phyloP scores from a whole-genome alignment of 2,797 vertebrate genomes.

The Manis crassicaudata region DNA sequence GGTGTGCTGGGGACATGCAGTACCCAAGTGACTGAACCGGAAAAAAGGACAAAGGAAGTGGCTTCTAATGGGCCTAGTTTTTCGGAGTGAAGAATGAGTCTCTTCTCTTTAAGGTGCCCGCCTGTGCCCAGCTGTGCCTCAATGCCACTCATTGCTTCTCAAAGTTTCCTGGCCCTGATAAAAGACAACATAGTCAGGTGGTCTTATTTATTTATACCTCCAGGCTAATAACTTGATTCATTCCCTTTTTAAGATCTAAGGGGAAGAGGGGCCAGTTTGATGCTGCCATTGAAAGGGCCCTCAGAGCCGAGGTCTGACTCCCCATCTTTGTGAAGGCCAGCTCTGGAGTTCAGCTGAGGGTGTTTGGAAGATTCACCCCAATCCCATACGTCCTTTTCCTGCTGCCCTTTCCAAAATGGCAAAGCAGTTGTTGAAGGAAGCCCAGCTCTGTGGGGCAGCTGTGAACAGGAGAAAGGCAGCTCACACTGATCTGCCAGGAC shows the following conservation, averaged over 20 bases:
- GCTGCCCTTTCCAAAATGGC: not conserved
- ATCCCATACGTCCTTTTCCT: not conserved
- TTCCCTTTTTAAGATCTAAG: not conserved
- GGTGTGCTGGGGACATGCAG: accelerated
- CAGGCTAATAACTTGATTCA: not conserved
- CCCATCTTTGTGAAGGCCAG: accelerated
- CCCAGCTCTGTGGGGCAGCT: accelerated
- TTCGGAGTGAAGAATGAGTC: not conserved
- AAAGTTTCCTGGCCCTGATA: not conserved
- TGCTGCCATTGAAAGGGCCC: not conserved
- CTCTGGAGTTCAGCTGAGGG: not conserved
- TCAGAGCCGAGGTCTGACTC: not conserved
- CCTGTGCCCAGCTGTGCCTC: not conserved
- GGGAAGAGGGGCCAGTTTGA: not conserved
- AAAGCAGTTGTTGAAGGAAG: not conserved
- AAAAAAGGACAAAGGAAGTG: not conserved
- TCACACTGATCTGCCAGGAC: not conserved
- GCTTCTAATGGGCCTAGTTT: not conserved
- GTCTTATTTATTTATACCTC: not conserved
- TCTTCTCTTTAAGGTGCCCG: not conserved
- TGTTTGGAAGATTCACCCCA: not conserved
- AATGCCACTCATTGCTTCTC: accelerated
- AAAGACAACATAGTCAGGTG: not conserved
- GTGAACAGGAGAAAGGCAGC: accelerated
- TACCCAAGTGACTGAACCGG: accelerated